Percentiles rank a stretch among this genome's conserved stretches.
Evolutionary conservation across 2,888 invertebrate genomes (phyloP).

Genomic region (Cryptocephalus primarius): DNA sequence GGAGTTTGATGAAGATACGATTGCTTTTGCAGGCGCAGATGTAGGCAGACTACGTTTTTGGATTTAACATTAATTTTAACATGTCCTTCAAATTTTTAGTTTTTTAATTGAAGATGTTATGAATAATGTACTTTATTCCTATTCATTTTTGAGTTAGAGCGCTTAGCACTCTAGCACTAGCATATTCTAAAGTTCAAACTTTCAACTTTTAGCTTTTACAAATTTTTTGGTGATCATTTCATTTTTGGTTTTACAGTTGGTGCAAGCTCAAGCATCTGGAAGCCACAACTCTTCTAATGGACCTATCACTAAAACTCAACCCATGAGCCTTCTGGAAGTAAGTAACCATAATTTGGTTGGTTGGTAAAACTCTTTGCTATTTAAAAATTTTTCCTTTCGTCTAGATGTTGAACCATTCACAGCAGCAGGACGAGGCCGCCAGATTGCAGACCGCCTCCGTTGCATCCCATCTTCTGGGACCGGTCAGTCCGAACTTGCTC

Average conservation of each 20-base stretch:
- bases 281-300: slow-evolving; percentile 52
- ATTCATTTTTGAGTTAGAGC: too few species aligned
- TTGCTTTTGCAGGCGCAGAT: too few species aligned
- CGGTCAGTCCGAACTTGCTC: slow-evolving; percentile 4
- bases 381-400: slow-evolving; percentile 1
- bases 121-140: too few species aligned
- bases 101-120: too few species aligned
- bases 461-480: slow-evolving; percentile 4
- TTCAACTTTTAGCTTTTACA: too few species aligned
- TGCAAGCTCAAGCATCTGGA: slow-evolving; percentile 58
- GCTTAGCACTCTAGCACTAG: too few species aligned
- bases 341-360: slow-evolving; percentile 5
- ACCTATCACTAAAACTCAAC: slow-evolving; percentile 36
- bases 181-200: too few species aligned
- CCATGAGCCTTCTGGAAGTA: slow-evolving; percentile 52
- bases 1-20: slow-evolving; percentile 6
- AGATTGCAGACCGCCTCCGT: slow-evolving; percentile 6
- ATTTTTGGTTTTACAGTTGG: slow-evolving; percentile 42
- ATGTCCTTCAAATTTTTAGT: too few species aligned
- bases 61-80: neutral
- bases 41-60: too few species aligned
- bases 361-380: too few species aligned
- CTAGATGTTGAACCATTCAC: slow-evolving; percentile 50
- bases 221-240: too few species aligned
- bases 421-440: slow-evolving; percentile 34